Conservation (phyloP, 2,113 vertebrate genomes). For the Pollachius pollachius region DNA sequence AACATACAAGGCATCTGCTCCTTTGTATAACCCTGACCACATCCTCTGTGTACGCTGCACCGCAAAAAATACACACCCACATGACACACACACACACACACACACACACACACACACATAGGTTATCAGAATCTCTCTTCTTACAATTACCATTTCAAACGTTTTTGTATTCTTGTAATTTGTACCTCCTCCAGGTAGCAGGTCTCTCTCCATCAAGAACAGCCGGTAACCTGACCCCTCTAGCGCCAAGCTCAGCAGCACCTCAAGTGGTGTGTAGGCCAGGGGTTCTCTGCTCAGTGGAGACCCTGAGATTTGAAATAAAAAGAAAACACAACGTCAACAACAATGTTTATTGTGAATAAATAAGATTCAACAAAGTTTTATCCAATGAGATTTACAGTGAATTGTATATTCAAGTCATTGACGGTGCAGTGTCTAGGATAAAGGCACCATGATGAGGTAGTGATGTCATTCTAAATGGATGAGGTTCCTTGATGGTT, state of each 20-base stretch:
- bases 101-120: not conserved
- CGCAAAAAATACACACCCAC: not conserved
- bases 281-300: not conserved
- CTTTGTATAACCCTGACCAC: slow-evolving; percentile 77
- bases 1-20: slow-evolving; percentile 80
- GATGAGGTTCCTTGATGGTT: too few relatives aligned
- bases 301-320: not conserved
- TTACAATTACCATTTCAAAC: not conserved
- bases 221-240: slow-evolving; percentile 85
- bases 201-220: slow-evolving; percentile 85
- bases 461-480: too few relatives aligned
- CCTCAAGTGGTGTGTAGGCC: slow-evolving; percentile 20
- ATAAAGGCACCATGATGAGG: too few relatives aligned
- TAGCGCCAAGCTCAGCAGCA: slow-evolving; percentile 71
- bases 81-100: too few relatives aligned
- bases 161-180: not conserved
- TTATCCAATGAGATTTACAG: too few relatives aligned
- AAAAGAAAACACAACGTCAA: too few relatives aligned
- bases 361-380: too few relatives aligned
- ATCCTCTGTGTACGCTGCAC: slow-evolving; percentile 84
- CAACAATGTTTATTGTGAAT: too few relatives aligned
- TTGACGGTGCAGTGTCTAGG: too few relatives aligned
- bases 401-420: too few relatives aligned
- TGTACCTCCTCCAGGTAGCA: slow-evolving; percentile 87
- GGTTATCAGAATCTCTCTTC: too few relatives aligned